A percentile compares a stretch with the other conserved stretches of the same genome.
These are phyloP conservation scores for Plebejus melissa DNA, from an alignment of 2,888 invertebrate species.

Conservation along the genomic window DNA sequence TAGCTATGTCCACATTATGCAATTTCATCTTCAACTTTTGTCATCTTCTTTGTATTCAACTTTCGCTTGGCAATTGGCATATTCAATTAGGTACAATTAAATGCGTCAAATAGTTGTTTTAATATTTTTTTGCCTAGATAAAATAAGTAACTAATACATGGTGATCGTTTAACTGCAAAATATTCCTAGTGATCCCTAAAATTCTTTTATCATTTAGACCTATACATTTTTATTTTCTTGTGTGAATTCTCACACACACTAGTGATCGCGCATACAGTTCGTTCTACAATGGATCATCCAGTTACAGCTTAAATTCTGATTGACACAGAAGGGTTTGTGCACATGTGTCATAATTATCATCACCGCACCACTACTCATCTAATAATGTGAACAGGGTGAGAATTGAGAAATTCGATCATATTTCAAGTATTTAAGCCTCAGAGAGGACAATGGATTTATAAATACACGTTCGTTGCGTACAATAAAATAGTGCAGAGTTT, in stretches of 20 bases:
- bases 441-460: background rate
- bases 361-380: background rate
- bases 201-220: too few species aligned
- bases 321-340: conserved; percentile 16
- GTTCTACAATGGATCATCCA: background rate
- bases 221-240: background rate
- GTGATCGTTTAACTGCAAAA: too few species aligned
- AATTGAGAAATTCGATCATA: conserved; percentile 20
- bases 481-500: background rate
- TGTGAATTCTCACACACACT: background rate
- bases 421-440: background rate
- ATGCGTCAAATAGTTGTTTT: too few species aligned
- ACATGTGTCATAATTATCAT: conserved; percentile 14
- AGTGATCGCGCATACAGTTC: background rate
- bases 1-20: too few species aligned
- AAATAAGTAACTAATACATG: too few species aligned
- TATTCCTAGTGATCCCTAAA: too few species aligned
- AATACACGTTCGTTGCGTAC: background rate
- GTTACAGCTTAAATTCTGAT: conserved; percentile 22
- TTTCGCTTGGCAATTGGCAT: too few species aligned
- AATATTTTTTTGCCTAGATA: too few species aligned
- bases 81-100: too few species aligned
- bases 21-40: too few species aligned
- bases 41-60: too few species aligned
- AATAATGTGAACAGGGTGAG: conserved; percentile 10